phyloP scores from a whole-genome alignment of 2,888 invertebrate genomes.

The Margaritifera margaritifera region DNA sequence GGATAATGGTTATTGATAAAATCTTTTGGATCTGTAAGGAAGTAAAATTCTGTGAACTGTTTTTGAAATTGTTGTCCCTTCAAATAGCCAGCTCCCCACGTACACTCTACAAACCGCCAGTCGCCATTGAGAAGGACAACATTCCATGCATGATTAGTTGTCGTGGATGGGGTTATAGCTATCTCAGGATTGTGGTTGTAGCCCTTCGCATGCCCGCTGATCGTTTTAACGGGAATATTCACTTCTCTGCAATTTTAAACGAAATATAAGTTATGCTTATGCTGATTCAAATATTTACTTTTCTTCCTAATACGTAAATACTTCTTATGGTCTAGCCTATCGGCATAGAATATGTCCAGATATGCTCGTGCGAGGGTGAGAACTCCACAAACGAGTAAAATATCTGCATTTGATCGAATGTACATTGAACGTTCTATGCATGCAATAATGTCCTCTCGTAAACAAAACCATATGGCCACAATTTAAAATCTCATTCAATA shows the following conservation, averaged over 20 bases:
- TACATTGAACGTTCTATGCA: too few relatives aligned
- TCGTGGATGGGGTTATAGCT: neutral
- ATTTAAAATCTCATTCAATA: too few relatives aligned
- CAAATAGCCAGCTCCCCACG: constrained; percentile 17
- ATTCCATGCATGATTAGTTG: constrained; percentile 20
- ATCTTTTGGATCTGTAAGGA: constrained; percentile 15
- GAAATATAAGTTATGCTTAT: neutral
- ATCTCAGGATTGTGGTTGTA: constrained; percentile 6
- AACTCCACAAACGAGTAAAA: too few relatives aligned
- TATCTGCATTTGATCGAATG: too few relatives aligned
- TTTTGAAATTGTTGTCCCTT: constrained; percentile 2
- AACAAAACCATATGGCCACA: too few relatives aligned
- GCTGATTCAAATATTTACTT: too few relatives aligned
- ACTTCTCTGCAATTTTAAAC: constrained; percentile 5
- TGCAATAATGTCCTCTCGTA: too few relatives aligned
- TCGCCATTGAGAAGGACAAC: neutral
- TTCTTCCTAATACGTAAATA: too few relatives aligned
- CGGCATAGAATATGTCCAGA: too few relatives aligned
- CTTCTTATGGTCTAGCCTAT: too few relatives aligned
- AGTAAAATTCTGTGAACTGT: constrained; percentile 9
- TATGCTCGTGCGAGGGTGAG: too few relatives aligned
- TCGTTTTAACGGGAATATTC: constrained; percentile 2
- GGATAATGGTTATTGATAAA: constrained; percentile 9
- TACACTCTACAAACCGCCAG: constrained; percentile 21
- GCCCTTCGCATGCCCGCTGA: constrained; percentile 14